phyloP scores from a whole-genome alignment of 35 echinoderm and acorn worm species.

The Patiria miniata region DNA sequence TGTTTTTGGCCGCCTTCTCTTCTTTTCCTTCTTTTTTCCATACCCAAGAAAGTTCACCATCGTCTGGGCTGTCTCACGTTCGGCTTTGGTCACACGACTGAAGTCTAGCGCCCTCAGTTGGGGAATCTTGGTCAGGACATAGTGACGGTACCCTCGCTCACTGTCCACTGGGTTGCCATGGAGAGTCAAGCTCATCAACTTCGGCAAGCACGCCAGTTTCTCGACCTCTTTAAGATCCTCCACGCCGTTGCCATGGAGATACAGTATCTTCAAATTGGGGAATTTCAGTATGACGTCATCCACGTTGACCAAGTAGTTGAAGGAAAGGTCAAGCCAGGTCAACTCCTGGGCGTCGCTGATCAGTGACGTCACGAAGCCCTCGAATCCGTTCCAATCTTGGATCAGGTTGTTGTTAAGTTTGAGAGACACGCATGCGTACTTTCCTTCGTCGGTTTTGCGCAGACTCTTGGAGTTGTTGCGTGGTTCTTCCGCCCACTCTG shows the following conservation, averaged over 20 bases:
- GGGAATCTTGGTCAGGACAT: slow-evolving; percentile 74
- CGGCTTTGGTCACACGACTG: slow-evolving; percentile 76
- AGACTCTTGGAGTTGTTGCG: slow-evolving; percentile 54
- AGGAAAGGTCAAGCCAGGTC: slow-evolving; percentile 86
- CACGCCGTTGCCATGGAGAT: slow-evolving; percentile 93
- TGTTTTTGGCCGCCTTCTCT: neutral
- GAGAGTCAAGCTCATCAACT: slow-evolving; percentile 70
- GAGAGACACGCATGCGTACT: slow-evolving; percentile 61
- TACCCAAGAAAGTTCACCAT: slow-evolving; percentile 1
- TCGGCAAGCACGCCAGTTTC: slow-evolving; percentile 52
- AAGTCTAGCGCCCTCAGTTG: slow-evolving; percentile 81
- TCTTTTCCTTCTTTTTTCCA: neutral
- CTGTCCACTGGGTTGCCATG: slow-evolving; percentile 87
- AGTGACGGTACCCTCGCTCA: slow-evolving; percentile 63
- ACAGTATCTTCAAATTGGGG: slow-evolving; percentile 83
- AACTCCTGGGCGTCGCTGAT: slow-evolving; percentile 56
- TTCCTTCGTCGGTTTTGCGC: slow-evolving; percentile 60
- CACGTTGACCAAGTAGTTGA: slow-evolving; percentile 81
- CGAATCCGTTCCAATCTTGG: slow-evolving; percentile 82
- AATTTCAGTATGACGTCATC: slow-evolving; percentile 73
- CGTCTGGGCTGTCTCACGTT: slow-evolving; percentile 46
- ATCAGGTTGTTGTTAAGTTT: slow-evolving; percentile 94
- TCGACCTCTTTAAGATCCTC: slow-evolving; percentile 70
- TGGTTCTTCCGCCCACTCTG: slow-evolving; percentile 57
- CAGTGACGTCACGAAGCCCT: slow-evolving; percentile 40